These are phyloP conservation scores for Nicator chloris DNA, from an alignment of 2,113 vertebrate genomes.

Conservation along the genomic window DNA sequence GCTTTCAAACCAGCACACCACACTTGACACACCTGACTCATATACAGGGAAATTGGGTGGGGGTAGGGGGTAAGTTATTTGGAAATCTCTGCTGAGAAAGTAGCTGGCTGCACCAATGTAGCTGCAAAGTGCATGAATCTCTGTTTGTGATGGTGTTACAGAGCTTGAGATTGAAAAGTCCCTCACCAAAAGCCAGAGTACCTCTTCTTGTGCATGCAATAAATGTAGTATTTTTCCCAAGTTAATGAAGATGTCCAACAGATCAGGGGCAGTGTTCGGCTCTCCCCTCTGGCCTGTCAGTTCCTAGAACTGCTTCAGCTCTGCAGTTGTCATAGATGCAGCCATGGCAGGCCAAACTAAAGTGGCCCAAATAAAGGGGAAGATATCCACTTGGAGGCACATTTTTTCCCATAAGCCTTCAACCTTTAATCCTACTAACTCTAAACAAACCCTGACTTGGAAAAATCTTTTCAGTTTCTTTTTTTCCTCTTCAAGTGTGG, in stretches of 20 bases:
- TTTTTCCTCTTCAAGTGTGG: constrained; percentile 22
- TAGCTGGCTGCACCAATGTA: background rate
- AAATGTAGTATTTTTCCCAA: background rate
- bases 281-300: background rate
- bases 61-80: too few relatives aligned
- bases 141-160: background rate
- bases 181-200: background rate
- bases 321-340: background rate
- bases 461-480: background rate
- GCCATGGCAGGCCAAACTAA: background rate
- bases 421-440: constrained; percentile 31
- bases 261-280: background rate
- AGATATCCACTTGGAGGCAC: background rate
- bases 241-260: background rate
- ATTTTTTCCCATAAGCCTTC: constrained; percentile 33
- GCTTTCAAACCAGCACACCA: too few relatives aligned
- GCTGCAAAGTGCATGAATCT: background rate
- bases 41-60: background rate
- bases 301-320: background rate
- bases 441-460: constrained; percentile 30
- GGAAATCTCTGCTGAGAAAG: background rate
- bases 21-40: background rate
- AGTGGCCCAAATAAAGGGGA: background rate
- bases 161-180: background rate
- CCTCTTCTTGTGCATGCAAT: background rate